These are phyloP conservation scores for Halocynthia aurantium DNA, from an alignment of 23 tunicate genomes.

Conservation along the genomic window DNA sequence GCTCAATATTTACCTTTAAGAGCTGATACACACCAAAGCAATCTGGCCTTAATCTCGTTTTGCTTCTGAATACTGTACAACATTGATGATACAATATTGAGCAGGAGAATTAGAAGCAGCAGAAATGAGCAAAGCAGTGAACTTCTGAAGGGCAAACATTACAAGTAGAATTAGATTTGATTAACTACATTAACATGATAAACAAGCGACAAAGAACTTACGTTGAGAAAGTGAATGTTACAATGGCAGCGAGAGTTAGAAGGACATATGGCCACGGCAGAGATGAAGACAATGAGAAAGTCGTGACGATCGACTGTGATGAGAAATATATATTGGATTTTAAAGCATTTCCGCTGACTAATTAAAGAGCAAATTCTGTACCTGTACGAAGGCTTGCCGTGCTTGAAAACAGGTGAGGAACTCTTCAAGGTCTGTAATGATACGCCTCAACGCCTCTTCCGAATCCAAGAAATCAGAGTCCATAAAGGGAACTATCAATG, in stretches of 20 bases:
- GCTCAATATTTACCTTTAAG: background rate
- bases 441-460: too few relatives aligned
- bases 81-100: background rate
- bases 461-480: too few relatives aligned
- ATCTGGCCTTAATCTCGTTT: background rate
- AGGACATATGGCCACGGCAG: constrained; percentile 16
- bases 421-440: too few relatives aligned
- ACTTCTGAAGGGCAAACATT: background rate
- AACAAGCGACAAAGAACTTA: too few relatives aligned
- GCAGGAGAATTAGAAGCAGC: background rate
- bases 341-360: background rate
- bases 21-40: constrained; percentile 5
- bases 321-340: background rate
- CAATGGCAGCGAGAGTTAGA: background rate
- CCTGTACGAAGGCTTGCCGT: too few relatives aligned
- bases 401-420: too few relatives aligned
- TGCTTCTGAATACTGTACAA: constrained; percentile 1
- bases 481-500: too few relatives aligned
- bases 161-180: background rate
- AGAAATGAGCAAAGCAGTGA: constrained; percentile 3
- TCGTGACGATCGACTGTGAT: background rate
- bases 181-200: too few relatives aligned
- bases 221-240: background rate
- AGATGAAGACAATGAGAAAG: constrained; percentile 3
- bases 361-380: too few relatives aligned